phyloP scores from a whole-genome alignment of 2,888 invertebrate genomes.

The Halocaridina rubra region DNA sequence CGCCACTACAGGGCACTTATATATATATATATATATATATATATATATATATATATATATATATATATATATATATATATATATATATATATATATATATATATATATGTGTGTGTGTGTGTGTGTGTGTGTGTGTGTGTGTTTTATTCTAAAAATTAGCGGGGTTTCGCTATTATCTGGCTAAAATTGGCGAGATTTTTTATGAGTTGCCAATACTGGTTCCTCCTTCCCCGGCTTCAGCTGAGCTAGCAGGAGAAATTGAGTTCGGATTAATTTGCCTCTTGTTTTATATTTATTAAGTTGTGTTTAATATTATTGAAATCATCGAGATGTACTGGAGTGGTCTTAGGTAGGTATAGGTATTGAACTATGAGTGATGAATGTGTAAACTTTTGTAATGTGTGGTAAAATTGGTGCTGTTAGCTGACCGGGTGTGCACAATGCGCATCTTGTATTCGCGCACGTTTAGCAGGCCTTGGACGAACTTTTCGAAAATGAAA shows the following conservation, averaged over 20 bases:
- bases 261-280: background rate
- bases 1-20: background rate
- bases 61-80: background rate
- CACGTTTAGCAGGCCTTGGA: background rate
- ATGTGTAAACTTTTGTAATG: background rate
- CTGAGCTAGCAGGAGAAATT: background rate
- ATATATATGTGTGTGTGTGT: background rate
- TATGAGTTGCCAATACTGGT: too few species aligned
- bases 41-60: background rate
- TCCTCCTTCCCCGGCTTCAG: background rate
- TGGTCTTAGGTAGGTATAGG: conserved; percentile 27
- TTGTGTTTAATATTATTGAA: background rate
- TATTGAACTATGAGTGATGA: background rate
- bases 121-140: too few species aligned
- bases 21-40: background rate
- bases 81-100: background rate
- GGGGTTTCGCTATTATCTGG: too few species aligned
- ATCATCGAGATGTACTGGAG: conserved; percentile 27
- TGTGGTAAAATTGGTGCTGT: background rate
- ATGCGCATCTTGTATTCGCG: background rate
- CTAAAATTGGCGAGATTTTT: too few species aligned
- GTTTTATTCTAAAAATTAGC: too few species aligned
- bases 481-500: too few species aligned
- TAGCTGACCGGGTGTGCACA: background rate
- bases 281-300: background rate